A percentile compares a stretch with the other conserved stretches of the same genome.
Conservation (phyloP, 1,140 invertebrate genomes). For the Diploscapter pachys region DNA sequence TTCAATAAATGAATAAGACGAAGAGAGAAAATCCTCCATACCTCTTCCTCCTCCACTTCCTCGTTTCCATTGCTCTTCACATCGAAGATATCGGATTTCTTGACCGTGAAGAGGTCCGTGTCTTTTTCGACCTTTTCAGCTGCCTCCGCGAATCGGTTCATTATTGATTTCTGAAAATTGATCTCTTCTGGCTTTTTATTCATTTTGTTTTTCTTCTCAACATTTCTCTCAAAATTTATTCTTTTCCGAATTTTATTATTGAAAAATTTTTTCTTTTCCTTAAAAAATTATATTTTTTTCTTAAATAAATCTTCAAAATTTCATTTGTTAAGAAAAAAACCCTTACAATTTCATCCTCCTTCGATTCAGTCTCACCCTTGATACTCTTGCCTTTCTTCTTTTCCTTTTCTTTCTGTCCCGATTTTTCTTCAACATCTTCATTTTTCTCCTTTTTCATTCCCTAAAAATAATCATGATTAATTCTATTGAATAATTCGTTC, state of each 20-base stretch:
- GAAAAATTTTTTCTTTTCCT: slow-evolving; percentile 3
- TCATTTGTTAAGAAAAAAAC: no score
- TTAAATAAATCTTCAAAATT: not conserved
- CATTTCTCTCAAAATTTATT: slow-evolving; percentile 19
- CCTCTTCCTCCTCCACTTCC: slow-evolving; percentile 15
- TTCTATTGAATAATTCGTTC: no score
- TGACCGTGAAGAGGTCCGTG: slow-evolving; percentile 44
- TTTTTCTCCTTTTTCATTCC: no score
- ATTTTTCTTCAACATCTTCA: no score
- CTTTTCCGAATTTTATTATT: slow-evolving; percentile 10
- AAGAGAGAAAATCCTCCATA: no score
- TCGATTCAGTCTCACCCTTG: no score
- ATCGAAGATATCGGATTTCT: slow-evolving; percentile 47
- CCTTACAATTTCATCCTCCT: no score
- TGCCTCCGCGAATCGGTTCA: not conserved
- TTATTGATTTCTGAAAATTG: not conserved
- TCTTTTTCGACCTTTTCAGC: slow-evolving; percentile 38
- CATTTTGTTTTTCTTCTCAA: slow-evolving; percentile 11
- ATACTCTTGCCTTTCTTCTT: no score
- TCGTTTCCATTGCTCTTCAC: slow-evolving; percentile 14
- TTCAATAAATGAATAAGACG: no score
- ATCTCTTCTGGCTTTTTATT: slow-evolving; percentile 12
- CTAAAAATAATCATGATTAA: no score
- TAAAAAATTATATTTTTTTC: not conserved
- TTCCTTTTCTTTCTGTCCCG: no score